Percentiles rank a stretch among this genome's conserved stretches.
Conservation (phyloP, 2,113 vertebrate species). For the Paraplagusia blochii region DNA sequence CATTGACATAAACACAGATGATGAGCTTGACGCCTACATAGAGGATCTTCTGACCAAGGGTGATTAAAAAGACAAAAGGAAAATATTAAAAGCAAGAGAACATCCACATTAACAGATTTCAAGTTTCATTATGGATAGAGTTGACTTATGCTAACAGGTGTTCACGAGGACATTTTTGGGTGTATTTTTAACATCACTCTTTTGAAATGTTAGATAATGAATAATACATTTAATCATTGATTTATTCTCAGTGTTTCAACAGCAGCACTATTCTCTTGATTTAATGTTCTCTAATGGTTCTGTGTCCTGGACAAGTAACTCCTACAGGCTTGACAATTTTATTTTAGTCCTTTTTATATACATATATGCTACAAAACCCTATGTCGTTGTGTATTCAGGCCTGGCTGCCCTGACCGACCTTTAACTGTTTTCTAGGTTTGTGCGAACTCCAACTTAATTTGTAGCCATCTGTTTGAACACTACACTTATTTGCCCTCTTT, state of each 20-base stretch:
- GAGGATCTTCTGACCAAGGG: conserved; percentile 97
- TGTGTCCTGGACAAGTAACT: conserved; percentile 25
- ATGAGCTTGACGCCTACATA: conserved; percentile 96
- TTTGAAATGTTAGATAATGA: conserved; percentile 14
- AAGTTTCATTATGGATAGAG: conserved; percentile 13
- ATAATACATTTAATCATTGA: conserved; percentile 23
- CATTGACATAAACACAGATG: conserved; percentile 97
- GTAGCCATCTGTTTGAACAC: conserved; percentile 20
- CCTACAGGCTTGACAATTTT: conserved; percentile 33
- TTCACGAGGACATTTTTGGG: conserved; percentile 31
- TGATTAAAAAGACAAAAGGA: conserved; percentile 66
- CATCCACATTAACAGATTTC: conserved; percentile 22
- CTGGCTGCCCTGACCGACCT: conserved; percentile 24
- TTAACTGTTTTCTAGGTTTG: conserved; percentile 39
- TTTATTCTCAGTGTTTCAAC: conserved; percentile 17
- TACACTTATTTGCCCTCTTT: too few relatives aligned
- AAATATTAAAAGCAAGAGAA: conserved; percentile 13
- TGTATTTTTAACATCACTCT: conserved; percentile 22
- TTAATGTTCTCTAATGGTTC: conserved; percentile 29
- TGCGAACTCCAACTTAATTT: conserved; percentile 22
- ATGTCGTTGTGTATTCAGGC: conserved; percentile 50
- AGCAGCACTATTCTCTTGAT: conserved; percentile 3
- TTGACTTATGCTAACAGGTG: conserved; percentile 21
- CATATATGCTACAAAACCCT: conserved; percentile 27
- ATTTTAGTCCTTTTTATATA: conserved; percentile 59